Conservation (phyloP, 2,888 invertebrate species). For the Crossocerus cetratus region DNA sequence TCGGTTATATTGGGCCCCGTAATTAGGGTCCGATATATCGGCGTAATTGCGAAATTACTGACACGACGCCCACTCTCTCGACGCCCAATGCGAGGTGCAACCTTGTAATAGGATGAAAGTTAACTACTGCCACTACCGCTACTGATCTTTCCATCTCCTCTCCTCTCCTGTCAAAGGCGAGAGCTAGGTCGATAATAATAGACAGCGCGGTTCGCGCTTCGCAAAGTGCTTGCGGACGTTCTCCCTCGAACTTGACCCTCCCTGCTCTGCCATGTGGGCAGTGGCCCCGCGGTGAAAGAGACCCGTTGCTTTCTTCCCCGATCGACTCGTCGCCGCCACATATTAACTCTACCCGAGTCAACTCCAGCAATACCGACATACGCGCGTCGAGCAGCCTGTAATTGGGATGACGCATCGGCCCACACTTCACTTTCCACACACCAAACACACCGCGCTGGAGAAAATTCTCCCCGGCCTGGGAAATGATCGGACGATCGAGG, state of each 20-base stretch:
- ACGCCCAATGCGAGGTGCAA: slow-evolving; percentile 22
- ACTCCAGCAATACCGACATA: too few species aligned
- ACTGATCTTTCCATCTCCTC: slow-evolving; percentile 8
- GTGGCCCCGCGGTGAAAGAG: too few species aligned
- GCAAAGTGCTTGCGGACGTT: too few species aligned
- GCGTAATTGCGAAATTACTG: slow-evolving; percentile 48
- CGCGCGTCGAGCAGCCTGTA: background rate
- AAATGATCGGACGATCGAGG: background rate
- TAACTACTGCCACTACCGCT: slow-evolving; percentile 47
- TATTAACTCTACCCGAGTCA: too few species aligned
- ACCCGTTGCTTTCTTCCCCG: too few species aligned
- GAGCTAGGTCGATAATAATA: background rate
- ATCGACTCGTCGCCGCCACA: too few species aligned
- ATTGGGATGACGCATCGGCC: background rate
- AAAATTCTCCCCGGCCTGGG: background rate
- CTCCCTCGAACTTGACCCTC: too few species aligned
- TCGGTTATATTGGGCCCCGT: slow-evolving; percentile 37
- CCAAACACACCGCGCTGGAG: background rate
- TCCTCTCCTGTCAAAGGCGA: background rate
- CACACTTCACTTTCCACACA: background rate
- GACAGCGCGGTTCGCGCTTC: background rate
- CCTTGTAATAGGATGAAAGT: slow-evolving; percentile 61
- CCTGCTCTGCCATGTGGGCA: too few species aligned
- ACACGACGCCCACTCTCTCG: slow-evolving; percentile 17
- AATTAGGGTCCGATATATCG: slow-evolving; percentile 29